Evolutionary conservation across 2,797 vertebrate species (phyloP).

Genomic region (Eulemur rubriventer): DNA sequence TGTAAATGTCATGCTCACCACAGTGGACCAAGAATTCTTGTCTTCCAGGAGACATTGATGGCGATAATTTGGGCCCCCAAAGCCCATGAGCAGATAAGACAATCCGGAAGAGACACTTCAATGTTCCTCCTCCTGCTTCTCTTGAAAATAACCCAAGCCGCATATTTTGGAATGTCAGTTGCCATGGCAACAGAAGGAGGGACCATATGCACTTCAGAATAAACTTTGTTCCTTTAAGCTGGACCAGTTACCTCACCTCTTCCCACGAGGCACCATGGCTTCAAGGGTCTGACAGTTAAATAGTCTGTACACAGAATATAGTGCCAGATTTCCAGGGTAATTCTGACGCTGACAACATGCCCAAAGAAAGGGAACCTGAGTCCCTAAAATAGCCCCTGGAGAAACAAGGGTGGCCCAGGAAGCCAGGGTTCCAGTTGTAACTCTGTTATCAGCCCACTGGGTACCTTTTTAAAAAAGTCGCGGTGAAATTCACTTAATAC

Average conservation of each 20-base stretch:
- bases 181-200: not conserved
- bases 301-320: not conserved
- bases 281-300: not conserved
- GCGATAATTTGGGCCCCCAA: not conserved
- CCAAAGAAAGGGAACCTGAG: not conserved
- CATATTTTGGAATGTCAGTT: not conserved
- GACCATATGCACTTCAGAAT: not conserved
- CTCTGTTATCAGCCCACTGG: no score
- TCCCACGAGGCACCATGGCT: not conserved
- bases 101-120: not conserved
- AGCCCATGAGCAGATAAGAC: not conserved
- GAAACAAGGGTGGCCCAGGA: not conserved
- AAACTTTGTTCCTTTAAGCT: not conserved
- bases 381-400: not conserved
- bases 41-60: not conserved
- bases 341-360: not conserved
- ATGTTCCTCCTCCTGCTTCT: not conserved
- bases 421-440: not conserved
- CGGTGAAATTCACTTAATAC: not conserved
- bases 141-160: not conserved
- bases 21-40: not conserved
- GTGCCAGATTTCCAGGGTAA: not conserved
- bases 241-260: not conserved
- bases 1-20: not conserved
- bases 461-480: not conserved